These are phyloP conservation scores for Nezara viridula DNA, from an alignment of 2,888 invertebrate species.

Conservation along the genomic window DNA sequence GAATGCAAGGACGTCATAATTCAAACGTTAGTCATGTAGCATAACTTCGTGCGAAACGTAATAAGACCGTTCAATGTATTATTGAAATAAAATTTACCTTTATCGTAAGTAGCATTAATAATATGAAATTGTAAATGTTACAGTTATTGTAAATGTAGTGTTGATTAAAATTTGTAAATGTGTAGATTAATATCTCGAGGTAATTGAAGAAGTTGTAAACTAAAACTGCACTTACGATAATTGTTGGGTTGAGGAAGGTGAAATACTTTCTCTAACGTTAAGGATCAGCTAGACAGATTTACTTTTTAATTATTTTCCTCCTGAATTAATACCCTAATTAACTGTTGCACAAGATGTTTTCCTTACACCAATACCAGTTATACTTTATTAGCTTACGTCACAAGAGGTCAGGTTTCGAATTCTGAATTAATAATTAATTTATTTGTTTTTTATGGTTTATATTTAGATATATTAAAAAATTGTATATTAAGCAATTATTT, in stretches of 20 bases:
- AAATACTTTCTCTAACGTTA: not conserved
- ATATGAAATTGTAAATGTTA: not conserved
- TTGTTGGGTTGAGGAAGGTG: not conserved
- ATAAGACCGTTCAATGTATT: not conserved
- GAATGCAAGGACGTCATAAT: not conserved
- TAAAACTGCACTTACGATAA: not conserved
- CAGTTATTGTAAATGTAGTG: not conserved
- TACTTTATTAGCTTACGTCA: not conserved
- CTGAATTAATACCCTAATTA: not conserved
- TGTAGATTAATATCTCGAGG: not conserved
- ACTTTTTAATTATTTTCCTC: conserved; percentile 3
- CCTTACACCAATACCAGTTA: not conserved
- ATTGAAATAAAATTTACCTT: not conserved
- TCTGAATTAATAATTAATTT: not conserved
- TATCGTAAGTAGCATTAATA: too few relatives aligned
- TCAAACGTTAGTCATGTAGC: not conserved
- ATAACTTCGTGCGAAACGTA: not conserved
- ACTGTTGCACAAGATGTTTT: not conserved
- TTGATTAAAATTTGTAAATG: too few relatives aligned
- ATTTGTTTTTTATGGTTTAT: not conserved
- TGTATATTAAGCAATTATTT: too few relatives aligned
- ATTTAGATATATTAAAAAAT: too few relatives aligned
- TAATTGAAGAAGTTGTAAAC: not conserved
- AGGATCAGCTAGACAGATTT: not conserved
- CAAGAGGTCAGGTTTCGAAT: not conserved